Conservation (phyloP, 2,113 vertebrate genomes). For the Sigmodon hispidus region DNA sequence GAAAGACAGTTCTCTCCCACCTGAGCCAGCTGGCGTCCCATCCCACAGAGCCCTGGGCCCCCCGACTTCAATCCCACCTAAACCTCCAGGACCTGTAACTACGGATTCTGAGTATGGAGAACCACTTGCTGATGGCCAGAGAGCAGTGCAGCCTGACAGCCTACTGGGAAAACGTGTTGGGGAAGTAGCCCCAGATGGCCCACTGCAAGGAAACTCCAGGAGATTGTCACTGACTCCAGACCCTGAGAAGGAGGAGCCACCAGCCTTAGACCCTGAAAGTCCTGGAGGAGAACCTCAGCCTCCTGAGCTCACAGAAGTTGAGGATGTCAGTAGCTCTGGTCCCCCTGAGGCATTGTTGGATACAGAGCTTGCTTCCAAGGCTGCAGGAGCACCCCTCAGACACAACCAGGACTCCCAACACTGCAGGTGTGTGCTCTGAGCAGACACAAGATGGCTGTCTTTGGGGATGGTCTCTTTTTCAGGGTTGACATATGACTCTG, state of each 20-base stretch:
- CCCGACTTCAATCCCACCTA: constrained; percentile 66
- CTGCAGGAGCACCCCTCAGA: background rate
- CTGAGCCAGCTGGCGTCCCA: background rate
- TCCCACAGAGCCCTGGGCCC: constrained; percentile 23
- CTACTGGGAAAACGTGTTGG: background rate
- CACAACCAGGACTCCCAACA: background rate
- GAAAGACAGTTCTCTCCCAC: background rate
- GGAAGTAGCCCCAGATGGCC: constrained; percentile 42
- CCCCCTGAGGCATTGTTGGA: background rate
- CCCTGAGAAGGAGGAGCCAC: constrained; percentile 54
- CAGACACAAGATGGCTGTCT: background rate
- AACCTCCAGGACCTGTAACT: constrained; percentile 41
- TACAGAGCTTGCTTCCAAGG: background rate
- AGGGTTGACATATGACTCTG: background rate
- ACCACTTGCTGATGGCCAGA: background rate
- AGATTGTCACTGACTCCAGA: constrained; percentile 24
- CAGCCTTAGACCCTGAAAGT: background rate
- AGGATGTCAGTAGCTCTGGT: background rate
- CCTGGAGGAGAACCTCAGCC: constrained; percentile 50
- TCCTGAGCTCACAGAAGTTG: constrained; percentile 63
- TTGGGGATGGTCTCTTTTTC: background rate
- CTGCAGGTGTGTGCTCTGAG: constrained; percentile 77
- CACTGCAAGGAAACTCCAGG: background rate
- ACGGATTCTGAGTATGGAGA: constrained; percentile 54
- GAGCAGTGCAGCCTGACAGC: background rate